Percentiles rank a stretch among this genome's conserved stretches.
phyloP scores from a whole-genome alignment of 2,888 invertebrate genomes.

The Zaprionus lineosus region DNA sequence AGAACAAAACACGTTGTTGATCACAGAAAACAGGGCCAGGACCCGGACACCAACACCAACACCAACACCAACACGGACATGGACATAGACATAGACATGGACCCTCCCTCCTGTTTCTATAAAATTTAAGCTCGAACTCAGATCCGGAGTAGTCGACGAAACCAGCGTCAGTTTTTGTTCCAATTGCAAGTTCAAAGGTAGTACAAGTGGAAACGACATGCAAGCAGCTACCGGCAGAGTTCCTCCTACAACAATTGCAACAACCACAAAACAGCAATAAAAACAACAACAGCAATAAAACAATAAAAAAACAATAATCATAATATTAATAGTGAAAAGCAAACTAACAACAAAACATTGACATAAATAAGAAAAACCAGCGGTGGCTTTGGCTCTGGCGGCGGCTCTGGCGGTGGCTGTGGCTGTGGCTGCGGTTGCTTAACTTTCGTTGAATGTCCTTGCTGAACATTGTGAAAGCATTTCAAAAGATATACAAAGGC shows the following conservation, averaged over 20 bases:
- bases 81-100: constrained; percentile 17
- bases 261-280: constrained; percentile 8
- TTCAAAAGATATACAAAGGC: no score
- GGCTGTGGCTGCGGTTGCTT: constrained; percentile 51
- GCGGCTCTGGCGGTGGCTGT: constrained; percentile 20
- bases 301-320: constrained; percentile 21
- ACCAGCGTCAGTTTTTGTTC: constrained; percentile 48
- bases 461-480: no score
- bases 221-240: constrained; percentile 46
- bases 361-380: constrained; percentile 66
- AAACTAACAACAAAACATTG: constrained; percentile 72
- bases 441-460: constrained; percentile 54
- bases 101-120: no score
- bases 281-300: constrained; percentile 17
- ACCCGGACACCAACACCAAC: constrained; percentile 27
- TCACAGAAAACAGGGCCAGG: constrained; percentile 64
- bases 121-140: no score
- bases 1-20: constrained; percentile 77
- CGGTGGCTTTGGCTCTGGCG: no score
- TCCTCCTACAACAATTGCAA: constrained; percentile 27
- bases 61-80: constrained; percentile 13
- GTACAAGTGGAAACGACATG: constrained; percentile 73
- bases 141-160: no score
- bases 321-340: constrained; percentile 25
- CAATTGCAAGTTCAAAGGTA: constrained; percentile 66